Conservation (phyloP, 2,113 vertebrate species). For the Mastomys coucha region DNA sequence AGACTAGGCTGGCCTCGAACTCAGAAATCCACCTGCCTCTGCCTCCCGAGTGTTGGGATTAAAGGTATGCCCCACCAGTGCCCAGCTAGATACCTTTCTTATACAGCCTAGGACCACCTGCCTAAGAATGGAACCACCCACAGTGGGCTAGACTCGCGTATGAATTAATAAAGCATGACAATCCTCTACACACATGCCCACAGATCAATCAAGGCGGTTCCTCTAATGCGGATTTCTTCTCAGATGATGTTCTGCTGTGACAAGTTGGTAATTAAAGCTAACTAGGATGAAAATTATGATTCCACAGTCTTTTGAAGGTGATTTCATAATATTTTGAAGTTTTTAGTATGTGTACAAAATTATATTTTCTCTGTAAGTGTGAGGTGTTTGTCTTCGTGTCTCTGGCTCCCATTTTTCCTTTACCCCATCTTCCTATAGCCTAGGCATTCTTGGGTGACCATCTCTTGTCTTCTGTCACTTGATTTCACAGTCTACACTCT, state of each 20-base stretch:
- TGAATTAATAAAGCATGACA: not conserved
- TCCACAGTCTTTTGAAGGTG: not conserved
- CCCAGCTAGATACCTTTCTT: not conserved
- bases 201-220: not conserved
- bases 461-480: not conserved
- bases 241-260: not conserved
- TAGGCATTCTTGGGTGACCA: not conserved
- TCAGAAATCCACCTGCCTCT: too few relatives aligned
- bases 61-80: too few relatives aligned
- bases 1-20: too few relatives aligned
- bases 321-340: slow-evolving; percentile 14
- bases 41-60: too few relatives aligned
- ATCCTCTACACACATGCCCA: not conserved
- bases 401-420: accelerated
- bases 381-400: too few relatives aligned
- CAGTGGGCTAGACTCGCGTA: not conserved
- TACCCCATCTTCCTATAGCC: not conserved
- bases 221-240: not conserved
- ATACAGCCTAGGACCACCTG: not conserved
- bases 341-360: not conserved
- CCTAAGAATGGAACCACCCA: not conserved
- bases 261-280: not conserved
- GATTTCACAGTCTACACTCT: not conserved
- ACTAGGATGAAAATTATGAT: not conserved
- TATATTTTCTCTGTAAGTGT: not conserved